Evolutionary conservation across 2,888 invertebrate species (phyloP), one percentile per base, ranked within the genome.

Genomic region (Oscheius sp.): DNA sequence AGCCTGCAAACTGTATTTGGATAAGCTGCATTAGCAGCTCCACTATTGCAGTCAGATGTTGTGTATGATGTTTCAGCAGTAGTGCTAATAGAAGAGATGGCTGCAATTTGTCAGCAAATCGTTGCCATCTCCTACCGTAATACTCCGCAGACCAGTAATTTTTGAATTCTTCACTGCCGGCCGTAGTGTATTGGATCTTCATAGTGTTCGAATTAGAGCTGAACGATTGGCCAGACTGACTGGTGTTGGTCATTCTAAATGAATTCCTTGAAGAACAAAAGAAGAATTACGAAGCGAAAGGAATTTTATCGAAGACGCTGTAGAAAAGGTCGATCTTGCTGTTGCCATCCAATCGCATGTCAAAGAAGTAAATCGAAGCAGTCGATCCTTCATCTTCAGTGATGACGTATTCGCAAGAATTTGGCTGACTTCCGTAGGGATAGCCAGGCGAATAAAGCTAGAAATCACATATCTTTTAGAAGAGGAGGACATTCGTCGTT

Each of bases 371-470:
- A 34, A 34, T 12, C 37, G 12, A 10, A 34, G 42, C 52, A 27
- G 29, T 52, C 3, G 8, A 20, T 1, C 29, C 29, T 1, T 27
- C n/a, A 12, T 55, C 34, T n/a, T 33, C 34, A 12, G 33, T 33
- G n/a, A 55, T 20, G 17, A 55, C 10, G 20, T 55, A 55, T 17
- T 55, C 33, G 37, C 55, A 55, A 12, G 33, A 20, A 10, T 34
- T 55, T 8, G 55, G 17, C 55, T 55, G 34, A 55, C 34, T 55
- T n/a, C 33, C 34, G 8, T 15, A 33, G 2, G 55, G 55, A 33
- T 34, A 34, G 2, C 34, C 34, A 12, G 55, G 55, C 6, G 55
- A 55, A n/a, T 33, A 17, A 4, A 55, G n/a, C 55, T 55, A 34
- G 33, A 37, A 25, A 6, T 5, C 10, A 8, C 1, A 37, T 55